Evolutionary conservation across 2,113 vertebrate genomes (phyloP).

Genomic region (Solenodon paradoxus): DNA sequence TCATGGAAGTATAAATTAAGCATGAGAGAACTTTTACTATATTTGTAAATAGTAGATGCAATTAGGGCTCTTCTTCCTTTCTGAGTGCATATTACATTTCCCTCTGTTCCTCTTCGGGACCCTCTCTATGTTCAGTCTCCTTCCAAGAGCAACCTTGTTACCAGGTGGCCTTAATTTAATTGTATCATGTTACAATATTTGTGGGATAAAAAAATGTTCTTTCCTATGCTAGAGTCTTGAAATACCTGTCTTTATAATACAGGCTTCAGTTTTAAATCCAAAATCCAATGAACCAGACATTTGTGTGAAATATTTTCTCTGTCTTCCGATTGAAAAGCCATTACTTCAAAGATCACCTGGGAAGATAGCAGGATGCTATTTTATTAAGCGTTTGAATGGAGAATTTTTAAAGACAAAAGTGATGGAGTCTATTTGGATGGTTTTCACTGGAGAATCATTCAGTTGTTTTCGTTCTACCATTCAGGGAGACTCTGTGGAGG

Average conservation of each 20-base stretch:
- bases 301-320: conserved; percentile 28
- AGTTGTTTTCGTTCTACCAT: conserved; percentile 59
- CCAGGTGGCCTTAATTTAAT: not conserved
- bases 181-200: not conserved
- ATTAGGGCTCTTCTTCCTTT: not conserved
- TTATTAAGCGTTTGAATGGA: conserved; percentile 32
- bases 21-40: not conserved
- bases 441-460: not conserved
- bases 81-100: not conserved
- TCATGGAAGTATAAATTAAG: not conserved
- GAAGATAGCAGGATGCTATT: conserved; percentile 28
- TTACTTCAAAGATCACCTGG: not conserved
- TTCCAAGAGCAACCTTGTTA: not conserved
- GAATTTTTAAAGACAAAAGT: conserved; percentile 10
- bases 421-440: not conserved
- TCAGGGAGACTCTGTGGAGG: conserved; percentile 68
- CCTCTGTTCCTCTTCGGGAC: not conserved
- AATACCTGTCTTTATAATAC: conserved; percentile 20
- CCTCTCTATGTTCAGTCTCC: not conserved
- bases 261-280: not conserved
- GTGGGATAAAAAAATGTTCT: conserved; percentile 5
- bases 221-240: not conserved
- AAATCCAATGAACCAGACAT: not conserved
- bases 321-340: not conserved
- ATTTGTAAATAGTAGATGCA: not conserved